Percentiles rank a stretch among this genome's conserved stretches.
phyloP scores from a whole-genome alignment of 2,888 invertebrate species.

The Trissolcus brochymenae region DNA sequence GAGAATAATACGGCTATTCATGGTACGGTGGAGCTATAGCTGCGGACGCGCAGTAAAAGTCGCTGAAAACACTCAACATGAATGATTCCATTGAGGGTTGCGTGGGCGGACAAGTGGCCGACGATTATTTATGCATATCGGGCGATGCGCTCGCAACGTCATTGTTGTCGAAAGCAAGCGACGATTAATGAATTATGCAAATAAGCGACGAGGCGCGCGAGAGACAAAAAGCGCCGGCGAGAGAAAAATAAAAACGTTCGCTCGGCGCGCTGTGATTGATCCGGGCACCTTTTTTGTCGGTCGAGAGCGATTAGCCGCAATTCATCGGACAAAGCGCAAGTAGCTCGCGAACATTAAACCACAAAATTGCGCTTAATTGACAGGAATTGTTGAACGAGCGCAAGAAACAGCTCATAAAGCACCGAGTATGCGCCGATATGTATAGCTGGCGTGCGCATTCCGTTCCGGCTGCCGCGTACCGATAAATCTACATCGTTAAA shows the following conservation, averaged over 20 bases:
- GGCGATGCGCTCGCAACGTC: slow-evolving; percentile 52
- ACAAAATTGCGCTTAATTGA: slow-evolving; percentile 54
- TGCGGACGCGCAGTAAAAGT: slow-evolving; percentile 42
- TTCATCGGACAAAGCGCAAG: slow-evolving; percentile 31
- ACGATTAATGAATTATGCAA: slow-evolving; percentile 51
- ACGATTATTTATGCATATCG: slow-evolving; percentile 59
- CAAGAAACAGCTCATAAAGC: slow-evolving; percentile 59
- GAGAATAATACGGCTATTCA: slow-evolving; percentile 59
- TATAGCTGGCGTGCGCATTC: slow-evolving; percentile 37
- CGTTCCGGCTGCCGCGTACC: slow-evolving; percentile 49
- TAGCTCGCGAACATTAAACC: slow-evolving; percentile 36
- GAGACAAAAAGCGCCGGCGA: neutral
- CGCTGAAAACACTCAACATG: slow-evolving; percentile 60
- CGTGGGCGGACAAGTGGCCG: slow-evolving; percentile 55
- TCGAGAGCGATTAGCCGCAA: slow-evolving; percentile 7
- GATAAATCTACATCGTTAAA: slow-evolving; percentile 53
- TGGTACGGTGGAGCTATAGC: slow-evolving; percentile 37
- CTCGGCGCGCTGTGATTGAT: slow-evolving; percentile 20
- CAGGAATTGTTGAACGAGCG: slow-evolving; percentile 49
- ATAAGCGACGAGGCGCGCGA: slow-evolving; percentile 12
- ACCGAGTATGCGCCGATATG: slow-evolving; percentile 57
- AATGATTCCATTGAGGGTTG: slow-evolving; percentile 69
- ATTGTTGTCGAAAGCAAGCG: slow-evolving; percentile 24
- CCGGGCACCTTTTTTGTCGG: slow-evolving; percentile 17
- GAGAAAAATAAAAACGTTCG: too few species aligned